Percentiles rank a stretch among this genome's conserved stretches.
Conservation (phyloP, 1,140 invertebrate genomes). For the Orchesella cincta region DNA sequence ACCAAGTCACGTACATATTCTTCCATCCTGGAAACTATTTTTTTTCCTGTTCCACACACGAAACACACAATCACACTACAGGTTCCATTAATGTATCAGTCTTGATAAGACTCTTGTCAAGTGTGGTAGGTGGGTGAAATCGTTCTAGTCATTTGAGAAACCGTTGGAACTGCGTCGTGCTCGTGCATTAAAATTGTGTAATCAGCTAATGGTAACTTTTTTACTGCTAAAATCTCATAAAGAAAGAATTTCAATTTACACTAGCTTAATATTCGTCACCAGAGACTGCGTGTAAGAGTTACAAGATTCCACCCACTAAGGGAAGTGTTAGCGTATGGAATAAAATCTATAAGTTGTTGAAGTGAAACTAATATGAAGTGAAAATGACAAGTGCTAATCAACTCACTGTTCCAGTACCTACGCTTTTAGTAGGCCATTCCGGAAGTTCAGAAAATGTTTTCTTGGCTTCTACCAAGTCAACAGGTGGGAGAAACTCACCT, state of each 20-base stretch:
- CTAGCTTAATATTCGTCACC: too few species aligned
- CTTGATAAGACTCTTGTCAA: slow-evolving; percentile 3
- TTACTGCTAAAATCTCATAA: too few species aligned
- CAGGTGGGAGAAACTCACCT: slow-evolving; percentile 4
- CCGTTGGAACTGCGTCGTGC: not conserved
- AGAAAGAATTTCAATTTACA: too few species aligned
- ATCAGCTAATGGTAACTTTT: too few species aligned
- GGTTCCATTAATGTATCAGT: not conserved
- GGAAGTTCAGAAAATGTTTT: not conserved
- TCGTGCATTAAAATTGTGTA: not conserved
- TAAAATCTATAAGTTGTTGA: not conserved
- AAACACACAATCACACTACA: not conserved
- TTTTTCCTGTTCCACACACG: not conserved
- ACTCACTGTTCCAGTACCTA: not conserved
- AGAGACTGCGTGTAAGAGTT: too few species aligned
- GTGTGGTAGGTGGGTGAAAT: not conserved
- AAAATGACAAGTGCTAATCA: not conserved
- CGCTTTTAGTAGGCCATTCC: not conserved
- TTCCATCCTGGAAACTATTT: not conserved
- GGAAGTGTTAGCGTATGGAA: not conserved
- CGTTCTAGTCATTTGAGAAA: not conserved
- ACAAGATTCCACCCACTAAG: not conserved
- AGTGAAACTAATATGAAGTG: not conserved
- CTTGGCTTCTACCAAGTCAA: not conserved
- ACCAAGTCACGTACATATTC: slow-evolving; percentile 6